Evolutionary conservation across 2,113 vertebrate genomes (phyloP).

Genomic region (Ceratotherium simum): DNA sequence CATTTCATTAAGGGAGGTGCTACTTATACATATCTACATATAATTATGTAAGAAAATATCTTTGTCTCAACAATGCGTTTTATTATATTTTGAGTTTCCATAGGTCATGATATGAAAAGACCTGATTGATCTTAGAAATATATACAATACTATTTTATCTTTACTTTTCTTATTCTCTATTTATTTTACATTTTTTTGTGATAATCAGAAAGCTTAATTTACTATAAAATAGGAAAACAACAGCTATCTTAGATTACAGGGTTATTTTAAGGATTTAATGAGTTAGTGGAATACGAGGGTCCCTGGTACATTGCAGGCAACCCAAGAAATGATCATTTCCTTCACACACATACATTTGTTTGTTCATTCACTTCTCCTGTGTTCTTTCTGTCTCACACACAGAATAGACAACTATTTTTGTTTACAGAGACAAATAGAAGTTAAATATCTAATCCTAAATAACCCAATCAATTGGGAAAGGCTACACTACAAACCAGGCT

Average conservation of each 20-base stretch:
- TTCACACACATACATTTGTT: background rate
- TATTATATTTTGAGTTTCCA: conserved; percentile 14
- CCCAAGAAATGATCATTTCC: background rate
- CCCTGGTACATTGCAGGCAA: background rate
- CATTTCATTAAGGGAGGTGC: background rate
- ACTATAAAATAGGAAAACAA: conserved; percentile 21
- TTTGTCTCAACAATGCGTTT: background rate
- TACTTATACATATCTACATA: background rate
- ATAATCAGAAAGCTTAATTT: conserved; percentile 34
- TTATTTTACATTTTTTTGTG: background rate
- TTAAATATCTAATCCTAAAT: background rate
- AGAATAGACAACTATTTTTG: background rate
- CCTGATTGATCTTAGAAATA: conserved; percentile 31
- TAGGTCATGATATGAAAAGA: conserved; percentile 27
- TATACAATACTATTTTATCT: background rate
- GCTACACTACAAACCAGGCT: background rate
- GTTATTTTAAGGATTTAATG: conserved; percentile 25
- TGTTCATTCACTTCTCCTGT: background rate
- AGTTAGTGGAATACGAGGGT: background rate
- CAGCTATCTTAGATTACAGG: background rate
- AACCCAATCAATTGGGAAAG: background rate
- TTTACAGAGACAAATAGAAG: background rate
- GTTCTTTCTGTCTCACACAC: background rate
- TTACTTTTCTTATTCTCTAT: conserved; percentile 12
- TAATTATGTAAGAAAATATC: conserved; percentile 35